Base-by-base conservation (phyloP, 2,888 invertebrate species). In the Eulithis prunata region DNA sequence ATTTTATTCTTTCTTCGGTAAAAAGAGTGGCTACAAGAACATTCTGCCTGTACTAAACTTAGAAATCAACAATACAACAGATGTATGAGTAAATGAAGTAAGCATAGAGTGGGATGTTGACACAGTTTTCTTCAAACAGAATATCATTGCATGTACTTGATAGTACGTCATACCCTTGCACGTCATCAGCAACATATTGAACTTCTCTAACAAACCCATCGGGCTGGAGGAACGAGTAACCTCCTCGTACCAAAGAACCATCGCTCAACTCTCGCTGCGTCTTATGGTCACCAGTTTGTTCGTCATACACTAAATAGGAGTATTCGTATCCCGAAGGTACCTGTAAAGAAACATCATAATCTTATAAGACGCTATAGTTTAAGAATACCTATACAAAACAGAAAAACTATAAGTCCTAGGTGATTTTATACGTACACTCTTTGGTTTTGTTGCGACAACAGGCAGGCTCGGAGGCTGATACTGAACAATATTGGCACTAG, bases 221-320 rank as follows among this genome's bases (percentile, higher is more conserved):
- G 6, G 94, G 93, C 79, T 94, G 94, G 41, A 93, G 80, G 59
- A 94, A 86, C 2, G 93, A 89, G 80, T 94, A 94, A 68, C 91
- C 88, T 47, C 94, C 94, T 59, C 90, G 91, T 13, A 94, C 94
- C 38, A 90, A 87, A 65, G 90, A 88, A 6, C 94, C 94, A 74
- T 94, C 93, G 68, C 94, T 92, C 13, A 86, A 80, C 75, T 94
- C 94, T 62, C 89, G 89, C 79, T 93, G 94, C 14, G 88, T 82
- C 74, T 94, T 94, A 67, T 90, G 88, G 72, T 94, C 94, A 38
- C 94, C 94, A 21, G 94, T 94, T 66, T 87, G 83, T 61, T 91
- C 90, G 71, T 94, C 94, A 70, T 92, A 89, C 2, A 94, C 94
- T 43, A 92, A 87, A 73, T 94, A 94, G 4, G 92, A 91, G 75